These are phyloP conservation scores for Drosophila buzzatii DNA, from an alignment of 2,888 invertebrate genomes.

Conservation along the genomic window DNA sequence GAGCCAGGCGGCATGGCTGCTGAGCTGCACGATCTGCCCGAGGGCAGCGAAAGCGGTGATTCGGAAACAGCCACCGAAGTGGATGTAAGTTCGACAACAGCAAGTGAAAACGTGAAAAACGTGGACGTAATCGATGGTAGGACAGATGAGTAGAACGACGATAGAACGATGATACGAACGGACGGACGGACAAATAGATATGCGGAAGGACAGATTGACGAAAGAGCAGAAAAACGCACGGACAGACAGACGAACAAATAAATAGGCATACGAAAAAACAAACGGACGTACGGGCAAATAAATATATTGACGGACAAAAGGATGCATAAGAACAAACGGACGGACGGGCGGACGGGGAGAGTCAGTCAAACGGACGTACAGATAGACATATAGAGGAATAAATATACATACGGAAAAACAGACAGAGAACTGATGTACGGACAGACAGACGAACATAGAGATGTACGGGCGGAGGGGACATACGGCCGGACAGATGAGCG, in stretches of 20 bases:
- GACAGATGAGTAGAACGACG: not conserved
- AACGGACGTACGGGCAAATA: too few relatives aligned
- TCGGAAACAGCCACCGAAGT: conserved; percentile 90
- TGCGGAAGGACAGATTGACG: not conserved
- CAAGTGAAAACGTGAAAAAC: too few relatives aligned
- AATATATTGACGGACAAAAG: not conserved
- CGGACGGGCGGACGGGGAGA: not conserved
- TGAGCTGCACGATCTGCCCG: conserved; percentile 86
- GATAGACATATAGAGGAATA: too few relatives aligned
- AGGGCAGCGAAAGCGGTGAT: conserved; percentile 88
- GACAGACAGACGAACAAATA: not conserved
- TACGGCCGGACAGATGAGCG: too few relatives aligned
- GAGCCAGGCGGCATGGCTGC: conserved; percentile 85
- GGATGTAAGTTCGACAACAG: conserved; percentile 86
- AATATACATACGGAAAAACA: too few relatives aligned
- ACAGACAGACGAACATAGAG: not conserved
- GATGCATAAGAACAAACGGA: not conserved
- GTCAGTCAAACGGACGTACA: not conserved
- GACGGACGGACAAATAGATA: not conserved
- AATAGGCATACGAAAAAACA: too few relatives aligned
- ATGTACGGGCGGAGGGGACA: not conserved
- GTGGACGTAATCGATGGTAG: not conserved
- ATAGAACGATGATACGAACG: not conserved
- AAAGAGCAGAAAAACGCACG: not conserved
- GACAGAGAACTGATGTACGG: not conserved